Evolutionary conservation across 2,797 vertebrate species (phyloP).

Genomic region (Cephalopachus bancanus): DNA sequence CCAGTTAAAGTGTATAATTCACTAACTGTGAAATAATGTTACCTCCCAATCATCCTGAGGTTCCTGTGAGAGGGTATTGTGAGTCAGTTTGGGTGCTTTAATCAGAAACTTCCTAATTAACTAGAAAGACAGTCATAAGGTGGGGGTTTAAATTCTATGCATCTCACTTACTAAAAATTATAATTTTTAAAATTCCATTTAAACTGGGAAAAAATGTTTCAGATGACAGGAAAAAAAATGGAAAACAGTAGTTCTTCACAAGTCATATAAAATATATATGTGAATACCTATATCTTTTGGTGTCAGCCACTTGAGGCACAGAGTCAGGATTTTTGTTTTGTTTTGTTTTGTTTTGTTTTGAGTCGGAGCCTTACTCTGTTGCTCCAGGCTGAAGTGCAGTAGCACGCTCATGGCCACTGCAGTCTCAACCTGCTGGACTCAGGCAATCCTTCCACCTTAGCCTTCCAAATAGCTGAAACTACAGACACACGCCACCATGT

Average conservation of each 20-base stretch:
- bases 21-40: constrained; percentile 84
- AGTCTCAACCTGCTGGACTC: too few relatives aligned
- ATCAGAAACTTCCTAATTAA: constrained; percentile 70
- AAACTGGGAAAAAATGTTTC: background rate
- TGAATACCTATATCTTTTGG: background rate
- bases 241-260: constrained; percentile 17
- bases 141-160: constrained; percentile 1
- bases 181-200: constrained; percentile 45
- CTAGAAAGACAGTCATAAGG: constrained; percentile 10
- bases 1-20: background rate
- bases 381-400: too few relatives aligned
- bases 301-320: background rate
- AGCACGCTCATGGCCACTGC: too few relatives aligned
- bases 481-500: too few relatives aligned
- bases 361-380: too few relatives aligned
- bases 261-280: background rate
- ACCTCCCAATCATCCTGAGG: constrained; percentile 65
- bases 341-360: too few relatives aligned
- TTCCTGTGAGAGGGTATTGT: constrained; percentile 67
- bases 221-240: background rate
- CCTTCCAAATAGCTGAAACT: too few relatives aligned
- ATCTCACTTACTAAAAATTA: background rate
- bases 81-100: constrained; percentile 75
- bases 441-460: too few relatives aligned
- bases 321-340: background rate